Evolutionary conservation across 2,888 invertebrate genomes (phyloP).

Genomic region (Gisinianus flammeolus): DNA sequence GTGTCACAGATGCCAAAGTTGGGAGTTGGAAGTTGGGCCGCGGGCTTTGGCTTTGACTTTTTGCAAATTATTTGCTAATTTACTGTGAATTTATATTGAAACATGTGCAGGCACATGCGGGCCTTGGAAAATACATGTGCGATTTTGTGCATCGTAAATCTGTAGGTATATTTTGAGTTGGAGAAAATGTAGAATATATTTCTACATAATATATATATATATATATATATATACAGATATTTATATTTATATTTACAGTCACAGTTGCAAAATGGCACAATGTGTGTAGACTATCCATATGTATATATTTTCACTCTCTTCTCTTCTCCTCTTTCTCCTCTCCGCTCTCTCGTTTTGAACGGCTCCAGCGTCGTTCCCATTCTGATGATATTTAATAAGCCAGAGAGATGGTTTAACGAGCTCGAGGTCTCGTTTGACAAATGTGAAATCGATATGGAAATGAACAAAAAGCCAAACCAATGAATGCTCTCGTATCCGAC

Average conservation of each 20-base stretch:
- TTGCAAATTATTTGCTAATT: constrained; percentile 31
- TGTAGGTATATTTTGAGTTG: too few relatives aligned
- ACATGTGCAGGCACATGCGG: too few relatives aligned
- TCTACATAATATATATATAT: not conserved
- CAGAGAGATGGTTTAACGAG: constrained; percentile 39
- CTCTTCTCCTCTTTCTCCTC: too few relatives aligned
- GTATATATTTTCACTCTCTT: too few relatives aligned
- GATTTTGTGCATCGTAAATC: too few relatives aligned
- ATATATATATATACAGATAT: not conserved
- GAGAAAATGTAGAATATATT: not conserved
- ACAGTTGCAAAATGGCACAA: too few relatives aligned
- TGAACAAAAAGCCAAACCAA: constrained; percentile 28
- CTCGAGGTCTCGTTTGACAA: constrained; percentile 52
- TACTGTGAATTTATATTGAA: not conserved
- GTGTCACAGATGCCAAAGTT: constrained; percentile 20
- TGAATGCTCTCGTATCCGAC: too few relatives aligned
- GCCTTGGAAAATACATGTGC: too few relatives aligned
- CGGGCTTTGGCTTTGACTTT: too few relatives aligned
- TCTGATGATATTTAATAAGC: constrained; percentile 38
- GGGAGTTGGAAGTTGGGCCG: constrained; percentile 3
- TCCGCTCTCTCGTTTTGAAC: too few relatives aligned
- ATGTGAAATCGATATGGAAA: constrained; percentile 58
- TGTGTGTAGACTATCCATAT: too few relatives aligned
- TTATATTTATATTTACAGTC: not conserved
- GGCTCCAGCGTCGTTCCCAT: not conserved